Conservation (phyloP, 2,888 invertebrate genomes). For the Eristalis pertinax region DNA sequence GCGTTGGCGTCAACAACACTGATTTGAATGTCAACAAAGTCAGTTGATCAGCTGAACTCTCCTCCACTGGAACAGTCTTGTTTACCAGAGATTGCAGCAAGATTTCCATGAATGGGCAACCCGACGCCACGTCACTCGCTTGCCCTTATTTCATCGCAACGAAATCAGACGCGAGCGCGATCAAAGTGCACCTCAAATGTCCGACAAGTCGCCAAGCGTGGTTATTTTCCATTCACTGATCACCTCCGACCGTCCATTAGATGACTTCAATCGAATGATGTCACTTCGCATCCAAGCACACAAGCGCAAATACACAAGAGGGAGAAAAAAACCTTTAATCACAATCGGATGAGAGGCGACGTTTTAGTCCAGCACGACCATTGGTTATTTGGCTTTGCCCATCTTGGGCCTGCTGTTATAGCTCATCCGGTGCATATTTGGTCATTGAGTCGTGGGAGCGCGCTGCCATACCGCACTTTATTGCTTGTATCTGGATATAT, state of each 20-base stretch:
- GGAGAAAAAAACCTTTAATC: slow-evolving; percentile 34
- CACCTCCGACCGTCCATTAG: slow-evolving; percentile 19
- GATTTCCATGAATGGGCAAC: neutral
- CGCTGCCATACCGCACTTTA: slow-evolving; percentile 56
- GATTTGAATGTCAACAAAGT: neutral
- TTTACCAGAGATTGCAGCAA: neutral
- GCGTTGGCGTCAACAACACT: neutral
- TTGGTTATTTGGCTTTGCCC: slow-evolving; percentile 58
- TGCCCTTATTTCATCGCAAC: neutral
- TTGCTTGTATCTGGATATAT: slow-evolving; percentile 55
- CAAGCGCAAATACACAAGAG: neutral
- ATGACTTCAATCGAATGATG: slow-evolving; percentile 57
- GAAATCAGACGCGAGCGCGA: neutral
- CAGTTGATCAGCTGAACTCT: neutral
- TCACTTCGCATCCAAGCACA: slow-evolving; percentile 44
- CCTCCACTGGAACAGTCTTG: neutral
- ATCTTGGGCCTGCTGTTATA: slow-evolving; percentile 57
- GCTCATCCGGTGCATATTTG: slow-evolving; percentile 61
- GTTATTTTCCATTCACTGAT: slow-evolving; percentile 29
- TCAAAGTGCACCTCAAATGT: neutral
- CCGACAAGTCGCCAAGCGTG: neutral
- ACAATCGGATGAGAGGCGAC: slow-evolving; percentile 52
- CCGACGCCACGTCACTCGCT: neutral
- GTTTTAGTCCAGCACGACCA: slow-evolving; percentile 46
- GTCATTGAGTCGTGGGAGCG: slow-evolving; percentile 69